Base-by-base conservation (phyloP, 2,797 vertebrate species). In the Melanogrammus aeglefinus region DNA sequence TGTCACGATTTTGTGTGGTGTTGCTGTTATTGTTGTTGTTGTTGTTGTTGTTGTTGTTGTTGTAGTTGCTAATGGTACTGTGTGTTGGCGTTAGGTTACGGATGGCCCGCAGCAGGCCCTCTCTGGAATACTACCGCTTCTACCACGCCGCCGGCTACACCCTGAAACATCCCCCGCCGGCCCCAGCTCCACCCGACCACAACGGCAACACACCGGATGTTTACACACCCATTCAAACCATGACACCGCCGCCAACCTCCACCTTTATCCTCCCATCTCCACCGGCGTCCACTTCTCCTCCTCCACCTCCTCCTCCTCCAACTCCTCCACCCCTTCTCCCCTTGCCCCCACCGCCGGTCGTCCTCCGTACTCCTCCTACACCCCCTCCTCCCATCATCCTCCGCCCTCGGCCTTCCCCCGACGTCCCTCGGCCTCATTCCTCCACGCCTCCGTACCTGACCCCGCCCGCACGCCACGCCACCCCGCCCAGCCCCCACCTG, bases 61-160 rank as follows among this genome's bases (percentile, higher is more conserved):
- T 36, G 24, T 29, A 0, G 33, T 12, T 77, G 29, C 10, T 7
- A 29, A 2, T 12, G 1, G 9, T 78, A 7, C 31, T 31, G 16
- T 12, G 16, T 63, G 35, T 39, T 38, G 3, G 73, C 21, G 77
- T 8, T 81, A 93, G 90, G 77, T 74, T 95, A 77, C 86, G 74
- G 36, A 14, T 91, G 73, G 89, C 91, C 13, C 82, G 84, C 66
- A 91, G 91, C 0, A 79, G 88, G 8, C 84, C 93, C 2, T 79
- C 91, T 39, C 77, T 94, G 79, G 88, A 93, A 79, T 95, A 95
- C 83, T 83, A 86, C 74, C 82, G 93, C 80, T 94, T 94, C 83
- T 93, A 90, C 88, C 93, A 91, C 89, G 83, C 89, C 0, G 94
- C 90, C 77, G 89, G 85, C 78, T 95, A 95, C 85, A 92, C 85